These are phyloP conservation scores for Leucophenga maculata DNA, from an alignment of 2,888 invertebrate genomes.

Conservation along the genomic window DNA sequence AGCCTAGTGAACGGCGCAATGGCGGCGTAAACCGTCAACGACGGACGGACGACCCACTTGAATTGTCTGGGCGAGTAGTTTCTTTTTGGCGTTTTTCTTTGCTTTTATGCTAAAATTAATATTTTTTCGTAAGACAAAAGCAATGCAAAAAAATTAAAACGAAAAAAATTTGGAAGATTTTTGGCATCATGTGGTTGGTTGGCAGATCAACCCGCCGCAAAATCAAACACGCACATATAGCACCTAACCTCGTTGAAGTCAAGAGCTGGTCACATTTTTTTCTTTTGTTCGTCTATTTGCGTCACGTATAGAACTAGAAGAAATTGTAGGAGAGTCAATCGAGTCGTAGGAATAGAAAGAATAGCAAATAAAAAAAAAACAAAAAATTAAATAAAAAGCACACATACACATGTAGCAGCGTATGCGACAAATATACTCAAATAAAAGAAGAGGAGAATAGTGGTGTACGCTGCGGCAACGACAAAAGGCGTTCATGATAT, in stretches of 20 bases:
- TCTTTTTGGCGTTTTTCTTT: conserved; percentile 26
- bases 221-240: no score
- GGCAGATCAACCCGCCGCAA: background rate
- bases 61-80: conserved; percentile 49
- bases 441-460: background rate
- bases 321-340: conserved; percentile 2
- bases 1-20: background rate
- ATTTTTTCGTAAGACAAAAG: conserved; percentile 57
- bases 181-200: background rate
- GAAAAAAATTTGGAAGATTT: conserved; percentile 11
- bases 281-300: conserved; percentile 52
- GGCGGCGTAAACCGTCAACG: background rate
- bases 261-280: conserved; percentile 46
- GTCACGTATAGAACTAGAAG: conserved; percentile 40
- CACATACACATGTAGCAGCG: background rate
- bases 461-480: conserved; percentile 3
- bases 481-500: conserved; percentile 49
- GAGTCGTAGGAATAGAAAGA: background rate
- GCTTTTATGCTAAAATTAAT: conserved; percentile 57
- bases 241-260: background rate
- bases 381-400: background rate
- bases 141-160: background rate
- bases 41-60: conserved; percentile 14
- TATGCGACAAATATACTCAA: no score
- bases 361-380: no score